These are phyloP conservation scores for Telmatochromis sp. DNA, from an alignment of 2,113 vertebrate species.

Conservation along the genomic window DNA sequence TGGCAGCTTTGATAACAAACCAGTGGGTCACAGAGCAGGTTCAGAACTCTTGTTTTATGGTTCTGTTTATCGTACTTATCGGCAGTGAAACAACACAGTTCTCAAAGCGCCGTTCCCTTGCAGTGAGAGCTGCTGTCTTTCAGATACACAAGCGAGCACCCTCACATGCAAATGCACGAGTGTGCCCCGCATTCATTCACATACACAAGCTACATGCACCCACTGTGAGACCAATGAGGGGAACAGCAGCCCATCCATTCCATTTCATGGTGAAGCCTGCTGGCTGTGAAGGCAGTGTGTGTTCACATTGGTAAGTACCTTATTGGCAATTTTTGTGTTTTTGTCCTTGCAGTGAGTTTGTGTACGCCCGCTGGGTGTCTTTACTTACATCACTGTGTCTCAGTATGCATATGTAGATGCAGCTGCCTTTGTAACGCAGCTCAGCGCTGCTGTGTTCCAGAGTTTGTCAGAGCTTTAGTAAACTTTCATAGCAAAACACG, in stretches of 20 bases:
- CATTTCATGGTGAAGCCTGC: conserved; percentile 24
- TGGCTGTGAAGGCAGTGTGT: neutral
- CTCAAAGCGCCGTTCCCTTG: neutral
- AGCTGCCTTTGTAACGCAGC: conserved; percentile 29
- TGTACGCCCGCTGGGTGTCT: conserved; percentile 42
- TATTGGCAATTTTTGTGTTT: conserved; percentile 8
- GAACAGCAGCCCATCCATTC: conserved; percentile 26
- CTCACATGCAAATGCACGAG: neutral
- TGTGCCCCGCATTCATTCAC: neutral
- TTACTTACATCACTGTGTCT: conserved; percentile 42
- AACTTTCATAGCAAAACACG: conserved; percentile 4
- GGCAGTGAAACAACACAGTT: neutral
- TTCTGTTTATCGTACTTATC: neutral
- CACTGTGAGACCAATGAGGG: conserved; percentile 10
- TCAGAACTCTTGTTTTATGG: neutral
- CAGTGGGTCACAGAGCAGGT: neutral
- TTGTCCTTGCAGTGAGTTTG: conserved; percentile 5
- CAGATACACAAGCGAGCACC: neutral
- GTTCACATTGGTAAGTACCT: conserved; percentile 5
- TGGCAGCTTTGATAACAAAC: neutral
- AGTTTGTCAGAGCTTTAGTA: conserved; percentile 29
- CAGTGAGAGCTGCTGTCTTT: neutral
- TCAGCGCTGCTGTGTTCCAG: conserved; percentile 19
- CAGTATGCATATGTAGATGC: conserved; percentile 47
- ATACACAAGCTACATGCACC: neutral